A percentile compares a stretch with the other conserved stretches of the same genome.
These are phyloP conservation scores for Ophiodon elongatus DNA, from an alignment of 2,113 vertebrate genomes.

Conservation along the genomic window DNA sequence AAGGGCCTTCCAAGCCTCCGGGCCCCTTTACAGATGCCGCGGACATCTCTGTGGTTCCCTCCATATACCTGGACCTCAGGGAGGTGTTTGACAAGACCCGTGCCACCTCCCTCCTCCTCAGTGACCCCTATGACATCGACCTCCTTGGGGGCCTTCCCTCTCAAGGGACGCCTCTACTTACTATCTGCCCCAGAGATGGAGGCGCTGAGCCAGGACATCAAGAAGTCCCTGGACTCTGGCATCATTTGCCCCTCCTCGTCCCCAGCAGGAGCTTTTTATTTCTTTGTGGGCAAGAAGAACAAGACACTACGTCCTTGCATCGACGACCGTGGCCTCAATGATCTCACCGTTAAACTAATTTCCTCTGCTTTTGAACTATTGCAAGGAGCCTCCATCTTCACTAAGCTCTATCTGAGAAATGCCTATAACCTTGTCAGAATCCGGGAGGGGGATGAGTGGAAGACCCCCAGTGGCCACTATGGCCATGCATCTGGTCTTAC, in stretches of 20 bases:
- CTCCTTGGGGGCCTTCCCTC: background rate
- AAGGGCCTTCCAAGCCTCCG: too few species aligned
- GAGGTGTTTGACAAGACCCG: background rate
- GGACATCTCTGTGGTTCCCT: too few species aligned
- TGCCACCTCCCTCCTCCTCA: background rate
- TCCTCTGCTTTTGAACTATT: background rate
- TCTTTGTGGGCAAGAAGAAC: background rate
- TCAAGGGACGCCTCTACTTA: background rate
- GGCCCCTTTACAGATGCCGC: too few species aligned
- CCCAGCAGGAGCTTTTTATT: background rate
- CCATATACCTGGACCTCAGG: background rate
- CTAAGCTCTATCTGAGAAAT: background rate
- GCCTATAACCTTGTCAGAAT: background rate
- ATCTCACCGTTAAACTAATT: background rate
- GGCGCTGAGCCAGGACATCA: background rate
- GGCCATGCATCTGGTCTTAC: background rate
- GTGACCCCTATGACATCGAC: background rate
- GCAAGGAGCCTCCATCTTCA: background rate
- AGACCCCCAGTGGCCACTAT: background rate
- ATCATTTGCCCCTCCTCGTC: background rate
- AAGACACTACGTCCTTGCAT: background rate
- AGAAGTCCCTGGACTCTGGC: background rate
- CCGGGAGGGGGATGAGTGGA: background rate
- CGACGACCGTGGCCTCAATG: background rate
- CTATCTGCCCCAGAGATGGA: background rate